Percentiles rank a stretch among this genome's conserved stretches.
Evolutionary conservation across 2,797 vertebrate genomes (phyloP).

Genomic region (Cossypha heuglini): DNA sequence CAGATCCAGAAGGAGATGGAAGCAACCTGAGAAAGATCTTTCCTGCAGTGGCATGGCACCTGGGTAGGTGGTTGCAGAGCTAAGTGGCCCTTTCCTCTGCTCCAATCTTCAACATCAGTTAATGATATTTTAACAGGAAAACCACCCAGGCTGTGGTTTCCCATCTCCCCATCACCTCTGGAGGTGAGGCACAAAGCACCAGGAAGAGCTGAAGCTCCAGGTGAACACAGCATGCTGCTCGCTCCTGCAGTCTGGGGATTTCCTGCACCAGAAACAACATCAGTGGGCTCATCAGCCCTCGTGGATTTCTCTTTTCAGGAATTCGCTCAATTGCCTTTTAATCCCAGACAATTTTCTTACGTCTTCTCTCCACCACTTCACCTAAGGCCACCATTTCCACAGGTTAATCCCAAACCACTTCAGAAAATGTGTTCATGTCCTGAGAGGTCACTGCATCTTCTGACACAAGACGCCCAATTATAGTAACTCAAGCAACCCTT

Average conservation of each 20-base stretch:
- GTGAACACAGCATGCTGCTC: not conserved
- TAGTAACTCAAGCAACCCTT: not conserved
- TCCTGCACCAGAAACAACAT: not conserved
- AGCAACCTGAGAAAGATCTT: not conserved
- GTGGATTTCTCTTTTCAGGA: not conserved
- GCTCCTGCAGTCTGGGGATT: not conserved
- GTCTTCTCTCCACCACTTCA: not conserved
- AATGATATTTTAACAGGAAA: not conserved
- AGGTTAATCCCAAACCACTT: not conserved
- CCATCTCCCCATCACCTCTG: not conserved
- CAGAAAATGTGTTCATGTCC: rapidly evolving
- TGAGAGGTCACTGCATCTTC: not conserved
- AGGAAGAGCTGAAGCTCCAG: not conserved
- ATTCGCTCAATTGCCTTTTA: not conserved
- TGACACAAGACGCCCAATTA: not conserved
- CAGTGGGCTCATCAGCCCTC: not conserved
- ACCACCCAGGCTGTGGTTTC: rapidly evolving
- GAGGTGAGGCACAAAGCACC: not conserved
- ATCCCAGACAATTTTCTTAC: not conserved
- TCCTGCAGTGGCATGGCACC: rapidly evolving
- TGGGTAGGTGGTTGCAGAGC: rapidly evolving
- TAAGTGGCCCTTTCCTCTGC: not conserved
- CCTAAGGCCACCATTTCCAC: not conserved
- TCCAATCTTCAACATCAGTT: not conserved
- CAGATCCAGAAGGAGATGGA: not conserved